phyloP scores from a whole-genome alignment of 1,140 invertebrate genomes.

The Procambarus clarkii region DNA sequence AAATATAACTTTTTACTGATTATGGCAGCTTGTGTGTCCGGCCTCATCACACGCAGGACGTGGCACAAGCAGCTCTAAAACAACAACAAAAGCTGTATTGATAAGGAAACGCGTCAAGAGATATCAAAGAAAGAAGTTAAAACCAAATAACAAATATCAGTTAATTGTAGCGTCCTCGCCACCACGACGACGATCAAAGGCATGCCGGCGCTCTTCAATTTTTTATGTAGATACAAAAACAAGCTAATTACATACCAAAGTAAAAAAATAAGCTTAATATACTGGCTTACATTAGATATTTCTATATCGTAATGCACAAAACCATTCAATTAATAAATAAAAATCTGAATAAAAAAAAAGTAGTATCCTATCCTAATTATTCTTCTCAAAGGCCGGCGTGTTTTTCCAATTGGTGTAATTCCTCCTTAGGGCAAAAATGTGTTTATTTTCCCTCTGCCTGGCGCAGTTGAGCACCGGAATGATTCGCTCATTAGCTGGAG shows the following conservation, averaged over 20 bases:
- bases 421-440: slow-evolving; percentile 60
- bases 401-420: slow-evolving; percentile 62
- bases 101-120: too few species aligned
- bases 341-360: slow-evolving; percentile 12
- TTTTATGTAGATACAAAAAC: slow-evolving; percentile 4
- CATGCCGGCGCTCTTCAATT: not conserved
- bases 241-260: slow-evolving; percentile 29
- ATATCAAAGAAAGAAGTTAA: too few species aligned
- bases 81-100: too few species aligned
- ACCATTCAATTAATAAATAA: not conserved
- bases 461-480: slow-evolving; percentile 37
- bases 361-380: slow-evolving; percentile 36
- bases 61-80: too few species aligned
- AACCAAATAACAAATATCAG: not conserved
- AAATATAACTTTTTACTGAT: too few species aligned
- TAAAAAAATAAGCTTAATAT: slow-evolving; percentile 7
- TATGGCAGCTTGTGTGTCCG: too few species aligned
- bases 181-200: slow-evolving; percentile 14
- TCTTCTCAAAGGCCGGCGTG: slow-evolving; percentile 55
- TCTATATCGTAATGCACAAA: slow-evolving; percentile 40
- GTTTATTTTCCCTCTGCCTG: slow-evolving; percentile 47
- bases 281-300: not conserved
- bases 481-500: slow-evolving; percentile 37
- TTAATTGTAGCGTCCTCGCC: slow-evolving; percentile 18
- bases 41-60: too few species aligned